Conservation (phyloP, 2,113 vertebrate genomes). For the Odocoileus virginianus region DNA sequence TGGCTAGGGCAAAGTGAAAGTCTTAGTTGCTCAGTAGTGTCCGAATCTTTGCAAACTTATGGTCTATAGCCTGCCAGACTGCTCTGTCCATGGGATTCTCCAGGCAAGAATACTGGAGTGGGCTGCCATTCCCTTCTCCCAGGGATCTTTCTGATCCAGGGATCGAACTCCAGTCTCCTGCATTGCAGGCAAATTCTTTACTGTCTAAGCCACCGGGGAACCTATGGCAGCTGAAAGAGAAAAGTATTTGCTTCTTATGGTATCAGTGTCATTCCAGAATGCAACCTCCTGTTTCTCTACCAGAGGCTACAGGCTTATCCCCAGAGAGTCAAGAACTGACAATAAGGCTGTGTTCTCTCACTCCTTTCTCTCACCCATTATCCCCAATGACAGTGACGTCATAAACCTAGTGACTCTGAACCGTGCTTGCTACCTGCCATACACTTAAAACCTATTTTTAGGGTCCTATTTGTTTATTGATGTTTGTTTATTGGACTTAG, state of each 20-base stretch:
- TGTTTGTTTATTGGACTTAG: background rate
- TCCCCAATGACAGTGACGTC: background rate
- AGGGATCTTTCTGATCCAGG: background rate
- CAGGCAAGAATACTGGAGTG: background rate
- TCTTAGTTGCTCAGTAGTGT: background rate
- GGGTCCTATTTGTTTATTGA: background rate
- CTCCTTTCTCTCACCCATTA: background rate
- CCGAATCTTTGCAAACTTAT: background rate
- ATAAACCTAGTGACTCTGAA: background rate
- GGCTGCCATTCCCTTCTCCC: background rate
- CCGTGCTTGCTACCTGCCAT: background rate
- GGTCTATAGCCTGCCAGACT: background rate
- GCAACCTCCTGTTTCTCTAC: background rate
- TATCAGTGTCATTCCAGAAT: background rate
- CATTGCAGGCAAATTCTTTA: background rate
- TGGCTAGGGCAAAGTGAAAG: background rate
- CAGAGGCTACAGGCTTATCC: background rate
- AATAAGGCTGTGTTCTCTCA: background rate
- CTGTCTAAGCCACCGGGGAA: background rate
- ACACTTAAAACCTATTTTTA: background rate
- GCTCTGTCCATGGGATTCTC: background rate
- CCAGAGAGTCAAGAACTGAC: background rate
- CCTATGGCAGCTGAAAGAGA: background rate
- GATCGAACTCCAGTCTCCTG: background rate
- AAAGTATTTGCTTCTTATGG: background rate